phyloP scores from a whole-genome alignment of 1,140 invertebrate species.

The Drosophila bocki region DNA sequence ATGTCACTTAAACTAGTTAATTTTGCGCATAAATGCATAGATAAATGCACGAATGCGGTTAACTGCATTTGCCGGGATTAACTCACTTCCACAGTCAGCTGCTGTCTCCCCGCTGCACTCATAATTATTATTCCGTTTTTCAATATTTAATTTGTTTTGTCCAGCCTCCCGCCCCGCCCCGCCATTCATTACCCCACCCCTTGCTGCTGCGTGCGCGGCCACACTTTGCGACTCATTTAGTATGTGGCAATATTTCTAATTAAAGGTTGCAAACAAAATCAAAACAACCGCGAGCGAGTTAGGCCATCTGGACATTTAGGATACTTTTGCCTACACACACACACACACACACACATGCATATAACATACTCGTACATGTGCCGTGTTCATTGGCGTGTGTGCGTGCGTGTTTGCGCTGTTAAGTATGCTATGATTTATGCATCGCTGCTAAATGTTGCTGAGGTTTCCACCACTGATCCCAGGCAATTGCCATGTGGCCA shows the following conservation, averaged over 20 bases:
- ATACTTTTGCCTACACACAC: constrained; percentile 17
- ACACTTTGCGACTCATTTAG: constrained; percentile 68
- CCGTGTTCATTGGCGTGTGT: constrained; percentile 8
- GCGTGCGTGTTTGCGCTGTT: constrained; percentile 50
- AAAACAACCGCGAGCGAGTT: constrained; percentile 70
- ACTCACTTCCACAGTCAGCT: background rate
- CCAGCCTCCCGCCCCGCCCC: constrained; percentile 8
- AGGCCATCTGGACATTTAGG: constrained; percentile 51
- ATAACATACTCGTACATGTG: constrained; percentile 7
- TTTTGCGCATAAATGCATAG: constrained; percentile 74
- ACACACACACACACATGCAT: background rate
- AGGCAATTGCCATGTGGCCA: constrained; percentile 54
- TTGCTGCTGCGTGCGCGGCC: constrained; percentile 3
- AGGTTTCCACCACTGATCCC: constrained; percentile 73
- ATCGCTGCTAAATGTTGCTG: constrained; percentile 76
- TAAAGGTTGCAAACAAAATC: constrained; percentile 81
- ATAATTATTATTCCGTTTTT: constrained; percentile 78
- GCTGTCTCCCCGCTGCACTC: constrained; percentile 5
- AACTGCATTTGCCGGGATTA: constrained; percentile 32
- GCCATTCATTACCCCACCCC: background rate
- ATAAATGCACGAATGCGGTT: constrained; percentile 69
- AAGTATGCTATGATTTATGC: constrained; percentile 81
- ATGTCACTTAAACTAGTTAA: constrained; percentile 80
- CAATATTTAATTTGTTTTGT: constrained; percentile 78
- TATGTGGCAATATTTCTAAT: constrained; percentile 81